Evolutionary conservation across 2,113 vertebrate species (phyloP), one percentile per base, ranked within the genome.

Genomic region (Gadus chalcogrammus): DNA sequence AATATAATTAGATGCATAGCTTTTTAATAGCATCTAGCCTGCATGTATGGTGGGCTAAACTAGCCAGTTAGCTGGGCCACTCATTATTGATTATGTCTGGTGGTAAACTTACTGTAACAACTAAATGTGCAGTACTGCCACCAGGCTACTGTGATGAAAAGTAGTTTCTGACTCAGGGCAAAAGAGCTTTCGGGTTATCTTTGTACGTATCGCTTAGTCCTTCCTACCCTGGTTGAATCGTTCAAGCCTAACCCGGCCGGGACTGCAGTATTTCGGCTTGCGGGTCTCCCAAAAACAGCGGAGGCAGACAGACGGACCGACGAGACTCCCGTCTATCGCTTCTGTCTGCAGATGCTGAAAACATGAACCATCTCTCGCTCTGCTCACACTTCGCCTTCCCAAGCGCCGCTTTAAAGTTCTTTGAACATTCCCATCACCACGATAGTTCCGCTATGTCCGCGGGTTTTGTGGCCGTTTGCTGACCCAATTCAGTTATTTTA

Each of bases 401-500:
- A 48, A 61, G 65, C 28, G 18, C 27, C 70, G 71, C 65, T 53
- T 27, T 42, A 8, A 48, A 63, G 70, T 71, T 63, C 18, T 59
- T 58, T 1, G 6, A 59, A 13, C 59, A 7, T 17, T 60, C 62
- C 27, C 48, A 11, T 62, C 12, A 17, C 6, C 1, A 17, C 70
- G 11, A 70, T 42, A 4, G 18, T 24, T n/a, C 15, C 64, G 17
- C 3, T 7, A 18, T 31, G 60, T 1, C 52, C 59, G 58, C 38
- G 11, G 58, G 31, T n/a, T 6, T 64, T 3, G 71, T 55, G 63
- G 56, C 61, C 71, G 67, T 76, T 81, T 61, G 77, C 79, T 86
- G 88, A 90, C 87, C 89, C 35, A 84, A 85, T 86, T 90, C 74
- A 61, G 71, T 74, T 82, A 80, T 88, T 81, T 80, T 91, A 92